phyloP scores from a whole-genome alignment of 2,797 vertebrate genomes.

The Oryzias dopingdopingensis region DNA sequence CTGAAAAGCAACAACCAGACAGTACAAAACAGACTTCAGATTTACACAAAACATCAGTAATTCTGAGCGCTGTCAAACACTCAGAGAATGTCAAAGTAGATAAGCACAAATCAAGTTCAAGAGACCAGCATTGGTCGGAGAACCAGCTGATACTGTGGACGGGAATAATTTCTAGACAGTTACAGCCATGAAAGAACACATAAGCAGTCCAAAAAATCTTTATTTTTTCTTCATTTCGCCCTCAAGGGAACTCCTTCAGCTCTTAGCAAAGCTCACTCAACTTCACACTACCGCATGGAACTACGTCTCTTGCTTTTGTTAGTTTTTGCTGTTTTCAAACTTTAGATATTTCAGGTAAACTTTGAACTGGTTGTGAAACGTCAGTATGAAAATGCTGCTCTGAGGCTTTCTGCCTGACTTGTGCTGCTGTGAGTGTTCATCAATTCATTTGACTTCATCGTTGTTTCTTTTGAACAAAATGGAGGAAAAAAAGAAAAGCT shows the following conservation, averaged over 20 bases:
- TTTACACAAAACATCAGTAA: slow-evolving; percentile 9
- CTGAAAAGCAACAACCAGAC: slow-evolving; percentile 1
- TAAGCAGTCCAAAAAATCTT: slow-evolving; percentile 16
- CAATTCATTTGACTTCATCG: slow-evolving; percentile 49
- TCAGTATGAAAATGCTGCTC: slow-evolving; percentile 23
- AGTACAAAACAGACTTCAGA: slow-evolving; percentile 8
- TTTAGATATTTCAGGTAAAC: slow-evolving; percentile 3
- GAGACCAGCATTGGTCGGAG: slow-evolving; percentile 3
- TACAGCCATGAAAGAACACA: slow-evolving; percentile 5
- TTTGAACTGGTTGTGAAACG: slow-evolving; percentile 24
- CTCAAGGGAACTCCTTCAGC: slow-evolving; percentile 13
- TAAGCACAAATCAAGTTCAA: slow-evolving; percentile 17
- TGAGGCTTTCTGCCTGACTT: slow-evolving; percentile 30
- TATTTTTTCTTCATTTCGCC: background rate
- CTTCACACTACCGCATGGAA: slow-evolving; percentile 6
- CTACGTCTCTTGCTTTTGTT: background rate
- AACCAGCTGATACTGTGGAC: slow-evolving; percentile 12
- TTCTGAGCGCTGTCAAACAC: slow-evolving; percentile 9
- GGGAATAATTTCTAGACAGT: slow-evolving; percentile 20
- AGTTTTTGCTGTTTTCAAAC: too few species aligned
- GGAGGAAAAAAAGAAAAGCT: slow-evolving; percentile 16
- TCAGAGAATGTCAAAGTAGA: slow-evolving; percentile 31
- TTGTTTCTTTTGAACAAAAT: slow-evolving; percentile 21
- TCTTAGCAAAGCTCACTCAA: slow-evolving; percentile 9
- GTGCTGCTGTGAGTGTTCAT: slow-evolving; percentile 39